phyloP scores from a whole-genome alignment of 1,140 invertebrate genomes.

The Penaeus chinensis region DNA sequence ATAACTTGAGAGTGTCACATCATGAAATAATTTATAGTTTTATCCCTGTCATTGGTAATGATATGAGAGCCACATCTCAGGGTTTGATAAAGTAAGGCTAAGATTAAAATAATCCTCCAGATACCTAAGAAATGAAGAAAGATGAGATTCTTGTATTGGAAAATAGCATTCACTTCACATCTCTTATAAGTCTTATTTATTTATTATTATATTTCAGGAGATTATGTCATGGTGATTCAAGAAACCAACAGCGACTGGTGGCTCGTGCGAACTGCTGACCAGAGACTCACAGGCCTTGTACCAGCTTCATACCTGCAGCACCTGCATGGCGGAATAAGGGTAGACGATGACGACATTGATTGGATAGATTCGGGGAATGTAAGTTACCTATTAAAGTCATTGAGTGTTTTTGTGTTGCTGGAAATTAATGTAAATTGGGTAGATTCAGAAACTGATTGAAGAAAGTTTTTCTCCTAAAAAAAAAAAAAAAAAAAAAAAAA shows the following conservation, averaged over 20 bases:
- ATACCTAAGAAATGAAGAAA: not conserved
- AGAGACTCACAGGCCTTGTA: constrained; percentile 21
- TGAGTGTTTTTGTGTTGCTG: not conserved
- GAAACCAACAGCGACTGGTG: constrained; percentile 40
- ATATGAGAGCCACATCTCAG: too few species aligned
- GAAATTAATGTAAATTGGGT: not conserved
- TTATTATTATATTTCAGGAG: constrained; percentile 13
- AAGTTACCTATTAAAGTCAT: not conserved
- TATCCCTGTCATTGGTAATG: too few species aligned
- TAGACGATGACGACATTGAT: not conserved
- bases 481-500: too few species aligned
- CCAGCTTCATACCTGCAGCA: constrained; percentile 36
- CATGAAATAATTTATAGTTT: too few species aligned
- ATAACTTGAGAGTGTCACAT: too few species aligned
- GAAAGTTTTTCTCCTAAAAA: too few species aligned
- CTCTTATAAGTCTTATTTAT: not conserved
- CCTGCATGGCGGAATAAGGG: not conserved
- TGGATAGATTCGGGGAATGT: constrained; percentile 24
- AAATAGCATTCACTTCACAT: not conserved
- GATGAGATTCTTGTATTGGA: not conserved
- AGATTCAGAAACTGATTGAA: too few species aligned
- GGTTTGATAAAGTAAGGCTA: too few species aligned
- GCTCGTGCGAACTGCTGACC: constrained; percentile 36
- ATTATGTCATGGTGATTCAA: constrained; percentile 35
- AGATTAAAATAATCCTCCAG: too few species aligned